Conservation (phyloP, 2,888 invertebrate species). For the Rhingia campestris region DNA sequence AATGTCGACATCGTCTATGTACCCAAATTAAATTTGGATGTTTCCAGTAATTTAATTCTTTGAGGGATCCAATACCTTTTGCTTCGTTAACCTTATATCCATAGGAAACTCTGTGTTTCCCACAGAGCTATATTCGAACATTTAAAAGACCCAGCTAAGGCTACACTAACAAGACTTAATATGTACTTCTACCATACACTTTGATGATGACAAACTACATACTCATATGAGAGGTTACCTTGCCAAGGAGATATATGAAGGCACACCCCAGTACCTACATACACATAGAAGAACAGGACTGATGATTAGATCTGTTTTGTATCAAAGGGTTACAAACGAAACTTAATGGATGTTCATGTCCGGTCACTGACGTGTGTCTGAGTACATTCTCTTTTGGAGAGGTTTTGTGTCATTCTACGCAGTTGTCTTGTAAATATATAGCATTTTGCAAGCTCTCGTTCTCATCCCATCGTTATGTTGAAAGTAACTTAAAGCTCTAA, state of each 20-base stretch:
- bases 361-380: conserved; percentile 29
- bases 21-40: no score
- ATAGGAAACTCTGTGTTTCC: no score
- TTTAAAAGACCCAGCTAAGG: no score
- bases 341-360: conserved; percentile 53
- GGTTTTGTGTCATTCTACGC: conserved; percentile 16
- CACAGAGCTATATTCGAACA: no score
- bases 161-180: no score
- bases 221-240: neutral
- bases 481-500: neutral
- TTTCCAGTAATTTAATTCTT: no score
- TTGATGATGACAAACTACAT: neutral
- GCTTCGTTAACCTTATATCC: no score
- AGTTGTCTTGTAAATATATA: conserved; percentile 18
- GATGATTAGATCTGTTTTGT: conserved; percentile 56
- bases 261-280: conserved; percentile 14
- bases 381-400: conserved; percentile 11
- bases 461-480: neutral
- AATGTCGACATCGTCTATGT: no score
- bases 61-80: no score
- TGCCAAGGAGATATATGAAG: neutral
- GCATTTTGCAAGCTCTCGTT: conserved; percentile 11
- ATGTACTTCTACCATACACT: neutral
- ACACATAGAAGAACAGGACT: neutral
- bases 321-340: conserved; percentile 53